Base-by-base conservation (phyloP, 2,888 invertebrate genomes). In the Agrochola lota region DNA sequence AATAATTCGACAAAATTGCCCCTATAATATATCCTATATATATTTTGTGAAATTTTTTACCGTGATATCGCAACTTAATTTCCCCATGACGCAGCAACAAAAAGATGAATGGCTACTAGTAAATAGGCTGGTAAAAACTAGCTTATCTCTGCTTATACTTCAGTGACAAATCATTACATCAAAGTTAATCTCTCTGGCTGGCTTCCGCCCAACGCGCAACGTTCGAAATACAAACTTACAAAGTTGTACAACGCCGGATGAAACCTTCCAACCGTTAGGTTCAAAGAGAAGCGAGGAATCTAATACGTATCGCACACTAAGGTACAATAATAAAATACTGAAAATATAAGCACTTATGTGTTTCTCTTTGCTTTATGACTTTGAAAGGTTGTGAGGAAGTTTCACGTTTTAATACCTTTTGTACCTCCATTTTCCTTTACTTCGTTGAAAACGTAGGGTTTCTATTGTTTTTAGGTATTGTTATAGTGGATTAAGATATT, bases 141-240 rank as follows among this genome's bases (percentile, higher is more conserved):
- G 49, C 40, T 78, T 74, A 88, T 87, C 78, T 81, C 52, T 77
- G 66, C 52, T 75, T 77, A 77, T 71, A 83, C 74, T 81, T 83
- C 62, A 78, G 81, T 73, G 72, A 67, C 60, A 79, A 81, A 81
- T 84, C 80, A 78, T 85, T 83, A 83, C 77, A 83, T 89, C 71
- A 80, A 85, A 83, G 81, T 71, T 78, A 83, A 81, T 80, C 79
- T 40, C 62, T n/a, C 71, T 67, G 68, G 71, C 87, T 89, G 88
- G 90, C 89, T 85, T 87, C 82, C 76, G 12, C 52, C 90, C 88
- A 89, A 85, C 77, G 63, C 64, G 88, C 85, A 87, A 84, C 71
- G 62, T 55, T 79, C 62, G 72, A 74, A 85, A 76, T 79, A 80
- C 64, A 76, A 85, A 81, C 67, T 84, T 71, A 81, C 67, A 77